Evolutionary conservation across 2,888 invertebrate genomes (phyloP).

Genomic region (Hemistola chrysoprasaria): DNA sequence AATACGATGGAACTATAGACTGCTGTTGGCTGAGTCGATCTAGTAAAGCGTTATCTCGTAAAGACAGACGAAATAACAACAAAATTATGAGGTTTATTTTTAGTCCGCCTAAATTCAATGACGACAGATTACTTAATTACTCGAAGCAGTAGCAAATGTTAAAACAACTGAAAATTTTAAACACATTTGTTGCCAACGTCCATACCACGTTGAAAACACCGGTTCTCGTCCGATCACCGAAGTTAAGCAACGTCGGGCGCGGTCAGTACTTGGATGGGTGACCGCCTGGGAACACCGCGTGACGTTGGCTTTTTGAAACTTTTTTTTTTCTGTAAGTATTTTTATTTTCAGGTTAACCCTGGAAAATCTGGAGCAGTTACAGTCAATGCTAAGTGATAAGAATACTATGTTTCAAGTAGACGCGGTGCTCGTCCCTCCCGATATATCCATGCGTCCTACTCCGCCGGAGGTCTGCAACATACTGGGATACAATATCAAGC

Average conservation of each 20-base stretch:
- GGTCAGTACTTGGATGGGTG: constrained; percentile 63
- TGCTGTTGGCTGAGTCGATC: too few species aligned
- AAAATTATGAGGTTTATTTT: too few species aligned
- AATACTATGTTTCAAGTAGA: constrained; percentile 90
- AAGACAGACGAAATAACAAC: too few species aligned
- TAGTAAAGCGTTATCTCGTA: too few species aligned
- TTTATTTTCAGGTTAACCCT: constrained; percentile 78
- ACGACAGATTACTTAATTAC: too few species aligned
- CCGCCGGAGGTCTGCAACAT: constrained; percentile 90
- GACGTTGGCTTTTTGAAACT: constrained; percentile 48
- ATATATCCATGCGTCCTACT: constrained; percentile 89
- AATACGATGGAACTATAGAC: too few species aligned
- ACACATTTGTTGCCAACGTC: constrained; percentile 20
- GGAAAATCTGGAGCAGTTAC: constrained; percentile 87
- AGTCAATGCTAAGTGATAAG: constrained; percentile 77
- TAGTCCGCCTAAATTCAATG: too few species aligned
- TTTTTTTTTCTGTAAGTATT: neutral
- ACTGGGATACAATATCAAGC: constrained; percentile 87
- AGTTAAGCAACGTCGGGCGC: constrained; percentile 73
- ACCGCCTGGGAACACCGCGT: constrained; percentile 63
- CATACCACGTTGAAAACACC: constrained; percentile 34
- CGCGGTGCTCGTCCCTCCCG: constrained; percentile 87
- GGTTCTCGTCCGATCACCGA: constrained; percentile 76
- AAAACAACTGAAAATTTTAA: neutral
- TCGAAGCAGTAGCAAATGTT: too few species aligned